phyloP scores from a whole-genome alignment of 2,113 vertebrate species.

The Callithrix jacchus region DNA sequence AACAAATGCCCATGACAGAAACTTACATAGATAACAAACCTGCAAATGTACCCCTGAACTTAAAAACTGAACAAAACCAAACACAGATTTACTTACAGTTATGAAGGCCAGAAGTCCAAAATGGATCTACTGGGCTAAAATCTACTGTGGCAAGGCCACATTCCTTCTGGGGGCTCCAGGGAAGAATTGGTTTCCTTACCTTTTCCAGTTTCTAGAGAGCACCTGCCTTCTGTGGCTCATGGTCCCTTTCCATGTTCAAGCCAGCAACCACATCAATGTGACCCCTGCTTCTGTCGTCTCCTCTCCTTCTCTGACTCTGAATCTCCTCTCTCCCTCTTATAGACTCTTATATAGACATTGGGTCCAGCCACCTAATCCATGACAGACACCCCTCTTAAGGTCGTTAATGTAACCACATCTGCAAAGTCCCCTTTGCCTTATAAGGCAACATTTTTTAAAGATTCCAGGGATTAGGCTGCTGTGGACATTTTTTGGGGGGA shows the following conservation, averaged over 20 bases:
- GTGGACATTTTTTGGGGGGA: background rate
- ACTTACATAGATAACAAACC: too few species aligned
- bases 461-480: background rate
- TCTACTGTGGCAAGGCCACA: accelerated
- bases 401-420: background rate
- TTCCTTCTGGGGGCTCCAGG: background rate
- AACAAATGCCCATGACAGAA: too few species aligned
- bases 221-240: background rate
- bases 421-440: background rate
- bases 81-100: background rate
- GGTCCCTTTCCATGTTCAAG: background rate
- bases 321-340: background rate
- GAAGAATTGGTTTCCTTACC: background rate
- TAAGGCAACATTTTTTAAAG: background rate
- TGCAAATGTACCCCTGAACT: too few species aligned
- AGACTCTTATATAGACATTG: background rate
- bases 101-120: background rate
- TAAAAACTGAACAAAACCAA: too few species aligned
- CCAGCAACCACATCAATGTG: background rate
- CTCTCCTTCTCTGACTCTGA: background rate
- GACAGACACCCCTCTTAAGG: background rate
- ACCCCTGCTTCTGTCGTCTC: background rate
- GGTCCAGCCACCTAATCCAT: background rate
- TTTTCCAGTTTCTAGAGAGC: background rate
- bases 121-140: background rate